Conservation (phyloP, 2,113 vertebrate genomes). For the Notechis scutatus region DNA sequence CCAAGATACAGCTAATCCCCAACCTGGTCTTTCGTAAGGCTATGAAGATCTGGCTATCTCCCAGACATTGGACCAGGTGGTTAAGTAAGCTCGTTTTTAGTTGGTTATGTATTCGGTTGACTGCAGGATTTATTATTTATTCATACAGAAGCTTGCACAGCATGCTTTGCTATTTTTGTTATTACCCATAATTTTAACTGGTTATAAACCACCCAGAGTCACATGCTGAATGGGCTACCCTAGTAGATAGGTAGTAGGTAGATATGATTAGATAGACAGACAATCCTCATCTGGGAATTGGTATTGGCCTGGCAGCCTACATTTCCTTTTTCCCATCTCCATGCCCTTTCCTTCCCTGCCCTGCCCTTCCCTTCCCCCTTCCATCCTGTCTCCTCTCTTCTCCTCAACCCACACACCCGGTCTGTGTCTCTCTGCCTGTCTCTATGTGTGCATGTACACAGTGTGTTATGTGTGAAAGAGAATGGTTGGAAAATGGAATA, state of each 20-base stretch:
- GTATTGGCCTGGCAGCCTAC: neutral
- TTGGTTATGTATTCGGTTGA: neutral
- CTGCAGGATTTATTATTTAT: neutral
- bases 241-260: neutral
- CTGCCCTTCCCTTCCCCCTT: neutral
- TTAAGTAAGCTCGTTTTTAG: neutral
- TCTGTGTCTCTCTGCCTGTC: neutral
- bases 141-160: neutral
- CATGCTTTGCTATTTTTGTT: neutral
- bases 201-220: neutral
- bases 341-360: neutral
- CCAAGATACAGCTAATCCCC: neutral
- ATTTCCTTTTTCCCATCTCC: neutral
- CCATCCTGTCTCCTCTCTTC: neutral
- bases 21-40: neutral
- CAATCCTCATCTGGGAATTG: neutral
- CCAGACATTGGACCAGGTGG: neutral
- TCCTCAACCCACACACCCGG: too few relatives aligned
- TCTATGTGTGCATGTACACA: neutral
- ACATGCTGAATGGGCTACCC: neutral
- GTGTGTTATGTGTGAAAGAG: neutral
- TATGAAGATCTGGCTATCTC: neutral
- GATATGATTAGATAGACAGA: neutral
- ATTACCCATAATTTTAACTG: neutral
- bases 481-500: neutral